Conservation (phyloP, 2,797 vertebrate genomes). For the Chromis chromis region DNA sequence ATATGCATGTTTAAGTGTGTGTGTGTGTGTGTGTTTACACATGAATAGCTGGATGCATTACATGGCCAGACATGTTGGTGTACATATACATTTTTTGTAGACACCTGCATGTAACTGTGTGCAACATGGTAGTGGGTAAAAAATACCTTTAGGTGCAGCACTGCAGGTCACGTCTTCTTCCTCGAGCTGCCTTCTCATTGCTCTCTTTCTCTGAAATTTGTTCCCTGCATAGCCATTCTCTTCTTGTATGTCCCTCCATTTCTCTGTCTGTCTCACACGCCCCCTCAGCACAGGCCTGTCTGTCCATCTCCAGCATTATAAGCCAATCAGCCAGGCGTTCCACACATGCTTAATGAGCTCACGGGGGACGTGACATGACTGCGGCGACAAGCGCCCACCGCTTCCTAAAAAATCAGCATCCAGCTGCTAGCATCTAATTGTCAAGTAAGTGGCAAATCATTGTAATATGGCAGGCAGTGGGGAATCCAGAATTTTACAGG, state of each 20-base stretch:
- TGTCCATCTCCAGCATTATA: conserved; percentile 59
- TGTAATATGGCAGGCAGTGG: conserved; percentile 65
- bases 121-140: conserved; percentile 10
- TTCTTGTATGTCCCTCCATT: not conserved
- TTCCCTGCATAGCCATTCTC: conserved; percentile 17
- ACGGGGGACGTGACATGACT: conserved; percentile 67
- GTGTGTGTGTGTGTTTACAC: conserved; percentile 40
- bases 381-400: conserved; percentile 51
- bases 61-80: conserved; percentile 27
- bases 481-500: conserved; percentile 52
- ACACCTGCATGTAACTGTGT: conserved; percentile 19
- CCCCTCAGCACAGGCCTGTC: conserved; percentile 39
- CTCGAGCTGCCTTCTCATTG: not conserved
- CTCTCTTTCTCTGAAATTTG: not conserved
- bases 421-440: conserved; percentile 79
- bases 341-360: conserved; percentile 74
- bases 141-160: conserved; percentile 4
- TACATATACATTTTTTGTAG: conserved; percentile 16
- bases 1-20: conserved; percentile 31
- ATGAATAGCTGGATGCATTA: conserved; percentile 33
- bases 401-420: conserved; percentile 73
- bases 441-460: conserved; percentile 75
- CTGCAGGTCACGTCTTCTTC: conserved; percentile 4
- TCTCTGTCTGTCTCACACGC: conserved; percentile 5
- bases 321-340: conserved; percentile 71